phyloP scores from a whole-genome alignment of 2,113 vertebrate species.

The Garra rufa region DNA sequence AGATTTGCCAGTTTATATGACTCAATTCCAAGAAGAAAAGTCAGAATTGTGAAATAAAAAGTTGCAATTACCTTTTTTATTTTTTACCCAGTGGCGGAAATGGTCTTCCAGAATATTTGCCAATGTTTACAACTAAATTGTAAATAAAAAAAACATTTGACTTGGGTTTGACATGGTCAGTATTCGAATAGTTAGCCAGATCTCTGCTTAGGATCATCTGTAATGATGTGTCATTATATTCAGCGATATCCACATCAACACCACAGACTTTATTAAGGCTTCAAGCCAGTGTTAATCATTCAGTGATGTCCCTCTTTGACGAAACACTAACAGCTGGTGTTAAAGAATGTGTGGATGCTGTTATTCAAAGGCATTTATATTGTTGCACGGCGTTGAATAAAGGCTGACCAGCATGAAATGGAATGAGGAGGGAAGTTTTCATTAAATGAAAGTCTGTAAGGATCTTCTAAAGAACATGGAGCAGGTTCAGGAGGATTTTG shows the following conservation, averaged over 20 bases:
- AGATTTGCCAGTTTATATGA: too few species aligned
- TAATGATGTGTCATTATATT: background rate
- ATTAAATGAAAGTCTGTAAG: background rate
- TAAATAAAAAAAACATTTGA: too few species aligned
- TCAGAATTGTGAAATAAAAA: too few species aligned
- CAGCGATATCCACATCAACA: background rate
- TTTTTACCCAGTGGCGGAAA: too few species aligned
- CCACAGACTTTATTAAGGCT: background rate
- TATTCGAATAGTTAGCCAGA: too few species aligned
- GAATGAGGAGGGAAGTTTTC: background rate
- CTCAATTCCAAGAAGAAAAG: too few species aligned
- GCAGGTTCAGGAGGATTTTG: background rate
- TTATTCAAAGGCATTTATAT: constrained; percentile 17
- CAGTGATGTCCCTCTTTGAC: background rate
- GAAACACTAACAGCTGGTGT: background rate
- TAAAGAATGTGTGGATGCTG: constrained; percentile 26
- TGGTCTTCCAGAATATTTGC: too few species aligned
- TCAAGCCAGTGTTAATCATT: background rate
- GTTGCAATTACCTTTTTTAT: too few species aligned
- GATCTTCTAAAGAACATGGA: background rate
- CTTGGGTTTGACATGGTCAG: too few species aligned
- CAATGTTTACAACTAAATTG: too few species aligned
- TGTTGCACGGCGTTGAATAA: background rate
- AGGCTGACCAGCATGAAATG: constrained; percentile 22
- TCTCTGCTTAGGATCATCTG: too few species aligned